Evolutionary conservation across 2,888 invertebrate genomes (phyloP).

Genomic region (Pterostichus niger): DNA sequence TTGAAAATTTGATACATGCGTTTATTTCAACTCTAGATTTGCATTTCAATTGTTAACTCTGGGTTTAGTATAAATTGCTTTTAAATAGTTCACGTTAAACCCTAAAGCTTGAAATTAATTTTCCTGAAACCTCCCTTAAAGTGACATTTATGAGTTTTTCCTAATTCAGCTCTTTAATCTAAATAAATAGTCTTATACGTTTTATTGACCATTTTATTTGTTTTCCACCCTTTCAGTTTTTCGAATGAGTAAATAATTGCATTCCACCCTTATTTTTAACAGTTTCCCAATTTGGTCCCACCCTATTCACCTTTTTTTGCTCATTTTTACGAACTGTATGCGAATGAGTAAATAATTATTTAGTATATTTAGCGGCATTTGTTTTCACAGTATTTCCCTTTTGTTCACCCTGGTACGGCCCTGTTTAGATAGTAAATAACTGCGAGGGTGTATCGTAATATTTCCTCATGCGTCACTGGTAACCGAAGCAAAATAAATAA

Average conservation of each 20-base stretch:
- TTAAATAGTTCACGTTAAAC: no score
- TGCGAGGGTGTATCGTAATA: constrained; percentile 19
- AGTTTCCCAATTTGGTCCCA: neutral
- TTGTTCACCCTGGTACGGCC: neutral
- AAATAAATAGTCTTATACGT: neutral
- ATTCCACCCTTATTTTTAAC: neutral
- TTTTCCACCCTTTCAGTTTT: neutral
- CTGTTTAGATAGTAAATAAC: neutral
- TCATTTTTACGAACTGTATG: neutral
- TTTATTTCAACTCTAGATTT: no score
- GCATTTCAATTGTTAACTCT: no score
- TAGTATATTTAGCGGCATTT: neutral
- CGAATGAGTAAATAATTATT: constrained; percentile 1
- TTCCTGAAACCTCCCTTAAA: no score
- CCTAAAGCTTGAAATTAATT: no score
- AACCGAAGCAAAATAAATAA: constrained; percentile 27
- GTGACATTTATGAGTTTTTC: no score
- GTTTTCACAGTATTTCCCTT: neutral
- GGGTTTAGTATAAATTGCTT: no score
- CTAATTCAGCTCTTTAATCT: neutral
- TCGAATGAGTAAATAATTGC: neutral
- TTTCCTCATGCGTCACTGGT: constrained; percentile 25
- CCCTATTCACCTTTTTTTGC: neutral
- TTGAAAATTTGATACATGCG: no score
- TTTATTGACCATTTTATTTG: neutral